Evolutionary conservation across 2,888 invertebrate genomes (phyloP).

Genomic region (Bombyx huttoni): DNA sequence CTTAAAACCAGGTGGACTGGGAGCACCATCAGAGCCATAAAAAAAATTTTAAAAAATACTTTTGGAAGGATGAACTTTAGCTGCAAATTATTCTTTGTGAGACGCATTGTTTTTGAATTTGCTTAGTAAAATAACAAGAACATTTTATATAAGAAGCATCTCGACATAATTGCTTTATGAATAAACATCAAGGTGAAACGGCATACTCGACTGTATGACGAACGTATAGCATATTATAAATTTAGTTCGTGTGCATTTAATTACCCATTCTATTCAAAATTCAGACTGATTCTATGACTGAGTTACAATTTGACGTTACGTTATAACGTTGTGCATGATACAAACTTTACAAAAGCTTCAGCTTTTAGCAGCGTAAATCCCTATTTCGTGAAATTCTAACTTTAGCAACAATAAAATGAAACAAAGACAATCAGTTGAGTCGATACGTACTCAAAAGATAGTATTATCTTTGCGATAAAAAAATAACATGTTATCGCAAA

Average conservation of each 20-base stretch:
- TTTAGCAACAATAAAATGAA: constrained; percentile 6
- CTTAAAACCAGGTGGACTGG: no score
- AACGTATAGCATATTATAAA: constrained; percentile 7
- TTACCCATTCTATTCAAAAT: background rate
- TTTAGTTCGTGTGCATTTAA: constrained; percentile 5
- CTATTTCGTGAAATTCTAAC: no score
- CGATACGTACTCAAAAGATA: constrained; percentile 30
- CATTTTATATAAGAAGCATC: background rate
- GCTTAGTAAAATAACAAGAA: background rate
- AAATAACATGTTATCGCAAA: constrained; percentile 45
- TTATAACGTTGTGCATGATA: no score
- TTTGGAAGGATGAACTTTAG: no score
- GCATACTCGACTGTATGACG: constrained; percentile 26
- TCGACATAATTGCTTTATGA: constrained; percentile 26
- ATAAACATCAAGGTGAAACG: constrained; percentile 64
- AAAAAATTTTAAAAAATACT: no score
- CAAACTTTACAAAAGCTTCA: no score
- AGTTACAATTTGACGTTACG: no score
- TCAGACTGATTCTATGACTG: background rate
- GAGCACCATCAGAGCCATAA: no score
- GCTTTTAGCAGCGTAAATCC: no score
- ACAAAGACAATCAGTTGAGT: constrained; percentile 41
- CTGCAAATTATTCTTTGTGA: no score
- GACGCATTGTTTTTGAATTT: background rate
- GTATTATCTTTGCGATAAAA: constrained; percentile 47